Conservation (phyloP, 2,113 vertebrate genomes). For the Petroica traversi region DNA sequence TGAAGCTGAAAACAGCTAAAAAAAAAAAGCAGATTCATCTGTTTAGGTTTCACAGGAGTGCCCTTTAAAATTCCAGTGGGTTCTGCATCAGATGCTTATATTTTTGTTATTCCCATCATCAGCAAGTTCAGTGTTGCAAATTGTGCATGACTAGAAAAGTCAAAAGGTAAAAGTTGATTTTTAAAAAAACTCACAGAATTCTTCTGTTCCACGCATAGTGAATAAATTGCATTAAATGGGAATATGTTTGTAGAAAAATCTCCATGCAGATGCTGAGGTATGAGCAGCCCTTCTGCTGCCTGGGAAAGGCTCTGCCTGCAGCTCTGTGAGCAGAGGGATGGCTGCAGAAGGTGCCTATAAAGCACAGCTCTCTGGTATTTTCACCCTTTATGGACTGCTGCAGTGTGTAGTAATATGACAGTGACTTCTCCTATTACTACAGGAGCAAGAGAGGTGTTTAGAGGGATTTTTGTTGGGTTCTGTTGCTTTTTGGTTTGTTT, state of each 20-base stretch:
- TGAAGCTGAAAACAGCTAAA: neutral
- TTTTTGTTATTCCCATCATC: neutral
- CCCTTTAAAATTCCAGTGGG: neutral
- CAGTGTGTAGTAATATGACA: neutral
- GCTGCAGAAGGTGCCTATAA: neutral
- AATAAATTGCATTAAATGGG: neutral
- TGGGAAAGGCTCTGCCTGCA: neutral
- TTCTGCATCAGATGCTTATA: neutral
- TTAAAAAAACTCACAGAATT: neutral
- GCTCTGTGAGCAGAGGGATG: neutral
- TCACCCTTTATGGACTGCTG: neutral
- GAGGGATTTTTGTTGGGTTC: neutral
- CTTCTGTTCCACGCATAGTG: neutral
- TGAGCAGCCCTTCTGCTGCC: neutral
- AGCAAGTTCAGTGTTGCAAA: neutral
- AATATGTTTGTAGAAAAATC: neutral
- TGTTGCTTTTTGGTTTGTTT: neutral
- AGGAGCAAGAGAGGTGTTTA: neutral
- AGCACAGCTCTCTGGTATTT: neutral
- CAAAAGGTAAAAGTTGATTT: neutral
- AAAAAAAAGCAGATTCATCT: neutral
- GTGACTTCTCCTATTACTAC: neutral
- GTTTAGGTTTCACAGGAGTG: neutral
- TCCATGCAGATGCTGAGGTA: neutral
- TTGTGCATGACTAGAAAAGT: neutral